Base-by-base conservation (phyloP, 2,113 vertebrate species). In the Kobus ellipsiprymnus region DNA sequence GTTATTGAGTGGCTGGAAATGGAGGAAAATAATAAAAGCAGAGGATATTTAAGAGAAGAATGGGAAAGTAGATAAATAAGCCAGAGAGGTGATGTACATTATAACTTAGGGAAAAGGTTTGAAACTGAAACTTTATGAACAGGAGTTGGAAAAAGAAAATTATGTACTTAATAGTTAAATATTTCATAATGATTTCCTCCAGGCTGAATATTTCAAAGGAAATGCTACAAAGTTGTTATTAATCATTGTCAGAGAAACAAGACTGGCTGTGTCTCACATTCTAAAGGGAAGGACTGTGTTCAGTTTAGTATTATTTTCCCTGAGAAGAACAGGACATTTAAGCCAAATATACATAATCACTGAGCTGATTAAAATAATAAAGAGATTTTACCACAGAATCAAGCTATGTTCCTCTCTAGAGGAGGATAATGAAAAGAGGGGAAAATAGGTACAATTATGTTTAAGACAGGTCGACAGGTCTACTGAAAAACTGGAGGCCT, bases 151-250 rank as follows among this genome's bases (percentile, higher is more conserved):
- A 92, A 82, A 86, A 86, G 25, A 77, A 86, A 84, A 88, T 80
- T 82, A 57, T 25, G 9, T 3, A 40, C 30, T 48, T 7, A 88
- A 60, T 50, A 94, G 17, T 71, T 64, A 93, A 90, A 80, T 74
- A 60, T 95, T 97, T 91, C 44, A 67, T 88, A 95, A 23, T 87
- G 88, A 93, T 91, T 64, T 96, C 25, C 15, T 46, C 36, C 23
- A 82, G n/a, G 10, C 55, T 90, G 9, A 6, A 29, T 62, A 52
- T 30, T 96, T 86, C 77, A 93, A 87, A 87, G 40, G 55, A 95
- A 95, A 91, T 95, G 64, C 62, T 95, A 67, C 21, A 87, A 52
- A 91, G 62, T 40, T 93, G 0, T 40, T 71, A 87, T 88, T 83
- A 83, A 60, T 90, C 17, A 87, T 62, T 80, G 7, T 87, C 46